Evolutionary conservation across 2,888 invertebrate species (phyloP), one percentile per base, ranked within the genome.

Genomic region (Ormyrus thymus): DNA sequence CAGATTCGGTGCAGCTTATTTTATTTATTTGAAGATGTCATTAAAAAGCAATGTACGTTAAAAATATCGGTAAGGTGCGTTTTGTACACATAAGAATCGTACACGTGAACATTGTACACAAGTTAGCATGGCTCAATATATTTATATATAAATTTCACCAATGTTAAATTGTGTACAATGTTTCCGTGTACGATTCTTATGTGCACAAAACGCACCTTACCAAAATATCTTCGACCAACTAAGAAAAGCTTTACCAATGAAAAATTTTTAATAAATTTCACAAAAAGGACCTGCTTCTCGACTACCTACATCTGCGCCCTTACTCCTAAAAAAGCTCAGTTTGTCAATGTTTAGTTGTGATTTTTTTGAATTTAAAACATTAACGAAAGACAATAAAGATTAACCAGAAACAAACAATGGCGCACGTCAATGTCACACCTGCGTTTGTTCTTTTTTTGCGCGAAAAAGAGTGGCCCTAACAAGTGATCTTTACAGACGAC

Each of bases 401-500:
- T 80, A 80, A 29, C 29, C 29, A 29, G 29, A 29, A 29, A 75
- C 66, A 78, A 78, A 58, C 43, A 29, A 29, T 9, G 77, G 64
- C 61, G 78, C 78, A 76, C 73, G 73, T 45, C 56, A 15, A 76
- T 71, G 61, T 62, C 64, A 77, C 61, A 79, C 70, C 79, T 80
- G 7, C 79, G 9, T 13, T 78, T 13, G 70, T 64, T 43, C 53
- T 73, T 51, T 64, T 61, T 72, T 76, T 71, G 65, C 78, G 84
- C 74, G 81, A 81, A 29, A 29, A 29, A 29, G 81, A 79, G 83
- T 85, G 86, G 84, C 83, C 85, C 84, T 89, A 91, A 91, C 90
- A 81, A 87, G 86, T 89, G 85, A 90, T 89, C 88, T 90, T 92
- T 94, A 91, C 95, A 98, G 98, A 98, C 94, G 97, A 97, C 92